Evolutionary conservation across 2,888 invertebrate species (phyloP).

Genomic region (Ceraclea dissimilis): DNA sequence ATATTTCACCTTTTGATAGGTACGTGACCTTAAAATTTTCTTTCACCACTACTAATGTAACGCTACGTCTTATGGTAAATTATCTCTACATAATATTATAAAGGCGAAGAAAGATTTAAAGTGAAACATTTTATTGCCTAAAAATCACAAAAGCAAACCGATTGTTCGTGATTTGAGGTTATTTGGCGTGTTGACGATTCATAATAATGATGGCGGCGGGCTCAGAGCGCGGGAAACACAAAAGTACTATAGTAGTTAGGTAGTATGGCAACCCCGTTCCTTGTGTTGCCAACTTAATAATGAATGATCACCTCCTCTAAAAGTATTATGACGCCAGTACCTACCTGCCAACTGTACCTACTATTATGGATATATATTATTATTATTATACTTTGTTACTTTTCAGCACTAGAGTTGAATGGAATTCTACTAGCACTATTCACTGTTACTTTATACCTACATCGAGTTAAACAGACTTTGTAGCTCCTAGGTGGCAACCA

Average conservation of each 20-base stretch:
- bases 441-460: no score
- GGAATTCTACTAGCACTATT: no score
- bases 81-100: neutral
- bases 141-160: neutral
- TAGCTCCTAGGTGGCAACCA: no score
- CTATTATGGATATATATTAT: no score
- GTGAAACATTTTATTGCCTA: neutral
- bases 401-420: no score
- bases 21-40: no score
- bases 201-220: neutral
- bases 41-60: no score
- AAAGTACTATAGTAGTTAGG: neutral
- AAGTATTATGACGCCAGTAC: neutral
- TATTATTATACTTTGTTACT: no score
- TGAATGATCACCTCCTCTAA: conserved; percentile 7
- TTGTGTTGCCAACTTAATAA: conserved; percentile 5
- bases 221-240: neutral
- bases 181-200: conserved; percentile 1
- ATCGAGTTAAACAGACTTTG: no score
- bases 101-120: neutral
- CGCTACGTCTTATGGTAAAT: no score
- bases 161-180: neutral
- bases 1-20: no score
- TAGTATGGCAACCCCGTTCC: neutral
- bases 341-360: no score